Evolutionary conservation across 2,797 vertebrate genomes (phyloP), one percentile per base, ranked within the genome.

Genomic region (Dallia pectoralis): DNA sequence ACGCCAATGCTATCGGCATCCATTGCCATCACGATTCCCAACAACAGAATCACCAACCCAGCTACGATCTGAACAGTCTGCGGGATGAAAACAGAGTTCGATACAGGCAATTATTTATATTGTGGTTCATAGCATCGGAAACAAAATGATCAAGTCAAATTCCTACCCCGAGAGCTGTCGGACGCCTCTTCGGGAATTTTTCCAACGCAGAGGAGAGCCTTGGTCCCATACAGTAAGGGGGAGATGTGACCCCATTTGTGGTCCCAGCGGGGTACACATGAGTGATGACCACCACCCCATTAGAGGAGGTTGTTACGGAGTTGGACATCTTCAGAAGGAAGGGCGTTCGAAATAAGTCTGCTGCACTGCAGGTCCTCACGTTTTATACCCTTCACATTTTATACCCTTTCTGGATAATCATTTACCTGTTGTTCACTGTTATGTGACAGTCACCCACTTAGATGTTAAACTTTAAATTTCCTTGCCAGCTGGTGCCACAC

Each of bases 251-350:
- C 22, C 67, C 67, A 9, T 25, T 12, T n/a, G 3, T 4, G 15
- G 22, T 70, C n/a, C 30, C 51, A 56, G 29, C 12, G 25, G 68
- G 68, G 68, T 56, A 18, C 4, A 70, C 51, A 70, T 53, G 68
- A 49, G 68, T 70, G 49, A 70, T 33, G 9, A 56, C 68, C 9
- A 56, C 68, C 29, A 70, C 29, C 68, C 68, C 49, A 12, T 59
- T 25, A 70, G 49, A 33, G 16, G 25, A 19, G 49, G 68, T 36
- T 33, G 49, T 32, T 56, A 59, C 29, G 22, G 68, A 56, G 30
- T 29, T 36, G 48, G 49, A 56, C 68, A 70, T 56, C 30, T 70
- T 70, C 49, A 51, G 51, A 53, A n/a, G 51, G 18, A n/a, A 53
- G 8, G 51, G 51, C n/a, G 51, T 53, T 53, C n/a, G 51, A n/a